Evolutionary conservation across 2,888 invertebrate genomes (phyloP).

Genomic region (Fragum whitleyi): DNA sequence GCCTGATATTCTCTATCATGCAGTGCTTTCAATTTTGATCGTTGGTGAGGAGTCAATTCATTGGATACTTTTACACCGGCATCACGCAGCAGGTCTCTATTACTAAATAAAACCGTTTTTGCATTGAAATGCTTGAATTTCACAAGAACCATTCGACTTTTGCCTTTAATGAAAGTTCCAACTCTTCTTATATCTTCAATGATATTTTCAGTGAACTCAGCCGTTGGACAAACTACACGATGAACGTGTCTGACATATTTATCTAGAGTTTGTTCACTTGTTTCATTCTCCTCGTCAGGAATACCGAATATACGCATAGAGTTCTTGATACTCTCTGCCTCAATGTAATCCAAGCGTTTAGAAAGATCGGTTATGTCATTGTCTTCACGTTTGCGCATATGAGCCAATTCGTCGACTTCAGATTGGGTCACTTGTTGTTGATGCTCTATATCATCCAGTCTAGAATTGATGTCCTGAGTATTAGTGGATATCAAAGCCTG

Average conservation of each 20-base stretch:
- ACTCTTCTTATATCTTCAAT: background rate
- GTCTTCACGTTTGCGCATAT: background rate
- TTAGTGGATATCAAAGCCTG: background rate
- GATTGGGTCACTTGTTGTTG: background rate
- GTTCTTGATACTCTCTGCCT: background rate
- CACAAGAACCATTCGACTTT: too few relatives aligned
- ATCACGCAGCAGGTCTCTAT: too few relatives aligned
- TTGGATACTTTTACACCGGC: too few relatives aligned
- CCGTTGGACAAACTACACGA: background rate
- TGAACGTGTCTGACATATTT: conserved; percentile 1
- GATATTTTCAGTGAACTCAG: background rate
- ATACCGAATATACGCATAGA: background rate
- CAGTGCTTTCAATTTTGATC: too few relatives aligned
- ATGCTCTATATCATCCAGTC: background rate
- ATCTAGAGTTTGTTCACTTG: background rate
- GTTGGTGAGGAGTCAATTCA: too few relatives aligned
- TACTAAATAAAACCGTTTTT: too few relatives aligned
- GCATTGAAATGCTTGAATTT: too few relatives aligned
- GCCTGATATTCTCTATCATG: too few relatives aligned
- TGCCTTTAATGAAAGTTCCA: background rate
- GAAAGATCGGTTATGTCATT: background rate
- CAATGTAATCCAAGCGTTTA: background rate
- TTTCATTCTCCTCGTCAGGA: background rate
- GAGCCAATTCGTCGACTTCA: background rate
- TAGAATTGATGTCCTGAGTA: background rate